Conservation (phyloP, 2,888 invertebrate species). For the Acrobasis suavella region DNA sequence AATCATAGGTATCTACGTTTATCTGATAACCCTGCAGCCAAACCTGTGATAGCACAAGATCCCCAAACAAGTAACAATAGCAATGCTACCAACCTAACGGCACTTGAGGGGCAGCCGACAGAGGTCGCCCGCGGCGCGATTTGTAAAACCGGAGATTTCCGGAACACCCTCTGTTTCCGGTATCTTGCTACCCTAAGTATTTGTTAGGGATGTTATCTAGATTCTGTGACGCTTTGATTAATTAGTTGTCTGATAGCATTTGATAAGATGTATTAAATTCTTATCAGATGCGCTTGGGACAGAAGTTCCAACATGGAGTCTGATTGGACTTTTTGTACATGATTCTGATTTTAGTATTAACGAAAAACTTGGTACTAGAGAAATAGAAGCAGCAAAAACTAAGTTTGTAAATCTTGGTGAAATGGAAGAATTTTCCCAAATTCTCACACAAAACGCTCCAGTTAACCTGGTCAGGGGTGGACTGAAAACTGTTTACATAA, state of each 20-base stretch:
- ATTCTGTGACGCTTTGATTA: slow-evolving; percentile 16
- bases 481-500: too few species aligned
- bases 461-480: too few species aligned
- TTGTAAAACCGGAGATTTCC: slow-evolving; percentile 16
- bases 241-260: neutral
- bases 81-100: slow-evolving; percentile 11
- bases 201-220: slow-evolving; percentile 11
- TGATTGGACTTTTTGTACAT: neutral
- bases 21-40: too few species aligned
- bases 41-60: too few species aligned
- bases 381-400: too few species aligned
- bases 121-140: slow-evolving; percentile 14
- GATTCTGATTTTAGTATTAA: too few species aligned
- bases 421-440: too few species aligned
- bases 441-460: too few species aligned
- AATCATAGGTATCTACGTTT: too few species aligned
- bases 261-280: neutral
- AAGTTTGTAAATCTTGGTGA: too few species aligned
- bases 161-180: slow-evolving; percentile 13
- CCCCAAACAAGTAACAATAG: neutral
- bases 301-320: neutral
- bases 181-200: slow-evolving; percentile 8
- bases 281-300: neutral
- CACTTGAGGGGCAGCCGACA: slow-evolving; percentile 1
- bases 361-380: too few species aligned